phyloP scores from a whole-genome alignment of 1,140 invertebrate species.

The Solenopsis fugax region DNA sequence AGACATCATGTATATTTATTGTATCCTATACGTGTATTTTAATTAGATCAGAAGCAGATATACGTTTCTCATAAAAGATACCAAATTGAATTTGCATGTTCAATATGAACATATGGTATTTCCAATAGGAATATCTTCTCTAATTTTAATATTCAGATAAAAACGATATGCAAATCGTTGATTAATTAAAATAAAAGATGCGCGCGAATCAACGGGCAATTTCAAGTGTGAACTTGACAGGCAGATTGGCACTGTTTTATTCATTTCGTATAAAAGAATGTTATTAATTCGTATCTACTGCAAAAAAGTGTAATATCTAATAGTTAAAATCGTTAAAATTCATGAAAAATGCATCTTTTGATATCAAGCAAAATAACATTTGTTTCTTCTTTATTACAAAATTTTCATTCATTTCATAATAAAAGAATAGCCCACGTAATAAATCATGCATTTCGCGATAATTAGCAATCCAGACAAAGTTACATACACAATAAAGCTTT shows the following conservation, averaged over 20 bases:
- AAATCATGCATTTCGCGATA: not conserved
- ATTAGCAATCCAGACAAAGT: not conserved
- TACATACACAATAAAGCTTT: not conserved
- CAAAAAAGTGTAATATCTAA: not conserved
- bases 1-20: not conserved
- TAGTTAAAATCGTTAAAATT: constrained; percentile 4
- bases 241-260: constrained; percentile 4
- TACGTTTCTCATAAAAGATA: not conserved
- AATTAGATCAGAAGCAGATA: constrained; percentile 22
- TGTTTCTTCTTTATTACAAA: not conserved
- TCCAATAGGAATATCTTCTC: not conserved
- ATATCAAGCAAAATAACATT: not conserved
- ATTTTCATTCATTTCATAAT: not conserved
- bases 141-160: constrained; percentile 50
- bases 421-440: not conserved
- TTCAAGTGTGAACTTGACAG: not conserved
- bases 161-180: constrained; percentile 38
- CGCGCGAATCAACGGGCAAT: not conserved
- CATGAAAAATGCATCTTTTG: constrained; percentile 22
- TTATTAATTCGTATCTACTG: not conserved
- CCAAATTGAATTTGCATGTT: constrained; percentile 52
- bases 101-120: constrained; percentile 20
- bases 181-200: constrained; percentile 35
- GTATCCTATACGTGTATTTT: constrained; percentile 11
- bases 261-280: not conserved